Evolutionary conservation across 2,888 invertebrate species (phyloP), one percentile per base, ranked within the genome.

Genomic region (Anorthoa munda): DNA sequence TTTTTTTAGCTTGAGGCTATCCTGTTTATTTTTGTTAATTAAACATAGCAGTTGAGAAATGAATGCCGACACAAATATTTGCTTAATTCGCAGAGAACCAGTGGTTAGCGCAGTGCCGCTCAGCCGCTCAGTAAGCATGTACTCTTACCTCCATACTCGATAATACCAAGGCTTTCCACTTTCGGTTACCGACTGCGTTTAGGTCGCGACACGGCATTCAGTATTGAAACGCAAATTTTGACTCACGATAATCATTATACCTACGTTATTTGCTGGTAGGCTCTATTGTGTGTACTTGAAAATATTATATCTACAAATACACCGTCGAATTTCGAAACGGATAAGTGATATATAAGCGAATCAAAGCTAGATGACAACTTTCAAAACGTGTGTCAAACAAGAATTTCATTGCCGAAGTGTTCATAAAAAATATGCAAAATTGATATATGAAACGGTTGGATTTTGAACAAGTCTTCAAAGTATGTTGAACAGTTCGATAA

Each of bases 91-190:
- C 86, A 88, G 72, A 84, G 87, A 90, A 83, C 88, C 87, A 69
- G 86, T 85, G 88, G 90, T 92, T 90, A 88, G 88, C 86, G 80
- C 82, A 66, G 69, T 71, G 63, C 39, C 82, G 87, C 89, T 93
- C 92, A 94, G 60, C 39, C 82, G 87, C 89, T 93, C 92, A 94
- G 92, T 91, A 90, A 90, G 87, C 90, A 91, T 90, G 90, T 90
- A 91, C 87, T 88, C 86, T 87, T 87, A 89, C 89, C 89, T 91
- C 92, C 88, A 90, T 91, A 92, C 89, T 89, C 91, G 92, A 93
- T 93, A 91, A 92, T 92, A 94, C 93, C 95, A 96, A 96, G 95
- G 96, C 90, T 94, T 95, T 94, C 95, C 92, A 95, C 95, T 95
- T 95, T 95, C 93, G 92, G 94, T 88, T 86, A 81, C 79, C 84